These are phyloP conservation scores for Anseranas semipalmata DNA, from an alignment of 2,113 vertebrate species.

Conservation along the genomic window DNA sequence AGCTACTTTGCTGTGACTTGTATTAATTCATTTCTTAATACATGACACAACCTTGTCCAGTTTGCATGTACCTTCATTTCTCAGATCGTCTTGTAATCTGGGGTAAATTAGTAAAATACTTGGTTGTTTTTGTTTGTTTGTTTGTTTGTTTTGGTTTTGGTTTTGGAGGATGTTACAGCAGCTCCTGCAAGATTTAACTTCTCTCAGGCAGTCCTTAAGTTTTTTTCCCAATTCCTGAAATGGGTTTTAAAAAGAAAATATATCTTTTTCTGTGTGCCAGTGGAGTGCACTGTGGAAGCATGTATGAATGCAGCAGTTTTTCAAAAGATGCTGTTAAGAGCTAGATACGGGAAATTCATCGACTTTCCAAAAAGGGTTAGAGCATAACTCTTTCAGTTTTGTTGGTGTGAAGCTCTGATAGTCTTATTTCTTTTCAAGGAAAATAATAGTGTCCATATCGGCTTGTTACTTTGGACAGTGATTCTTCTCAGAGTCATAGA, in stretches of 20 bases:
- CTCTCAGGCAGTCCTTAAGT: not conserved
- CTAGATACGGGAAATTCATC: not conserved
- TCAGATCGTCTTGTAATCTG: not conserved
- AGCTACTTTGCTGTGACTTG: not conserved
- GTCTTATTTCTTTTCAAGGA: not conserved
- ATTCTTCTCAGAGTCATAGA: not conserved
- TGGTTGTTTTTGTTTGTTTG: not conserved
- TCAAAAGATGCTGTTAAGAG: not conserved
- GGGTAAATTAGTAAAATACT: not conserved
- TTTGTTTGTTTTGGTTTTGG: too few species aligned
- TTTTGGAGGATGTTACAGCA: not conserved
- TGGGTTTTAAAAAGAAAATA: not conserved
- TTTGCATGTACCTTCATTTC: not conserved
- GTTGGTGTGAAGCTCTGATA: not conserved
- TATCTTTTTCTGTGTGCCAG: constrained; percentile 1
- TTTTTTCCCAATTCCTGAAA: not conserved
- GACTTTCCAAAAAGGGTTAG: not conserved
- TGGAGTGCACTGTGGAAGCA: constrained; percentile 53
- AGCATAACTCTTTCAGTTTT: not conserved
- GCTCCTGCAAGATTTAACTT: not conserved
- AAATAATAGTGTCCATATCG: accelerated
- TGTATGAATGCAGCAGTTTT: not conserved
- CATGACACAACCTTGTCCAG: not conserved
- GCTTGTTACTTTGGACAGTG: not conserved
- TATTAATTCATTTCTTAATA: not conserved